Evolutionary conservation across 2,888 invertebrate genomes (phyloP), one percentile per base, ranked within the genome.

Genomic region (Limnephilus marmoratus): DNA sequence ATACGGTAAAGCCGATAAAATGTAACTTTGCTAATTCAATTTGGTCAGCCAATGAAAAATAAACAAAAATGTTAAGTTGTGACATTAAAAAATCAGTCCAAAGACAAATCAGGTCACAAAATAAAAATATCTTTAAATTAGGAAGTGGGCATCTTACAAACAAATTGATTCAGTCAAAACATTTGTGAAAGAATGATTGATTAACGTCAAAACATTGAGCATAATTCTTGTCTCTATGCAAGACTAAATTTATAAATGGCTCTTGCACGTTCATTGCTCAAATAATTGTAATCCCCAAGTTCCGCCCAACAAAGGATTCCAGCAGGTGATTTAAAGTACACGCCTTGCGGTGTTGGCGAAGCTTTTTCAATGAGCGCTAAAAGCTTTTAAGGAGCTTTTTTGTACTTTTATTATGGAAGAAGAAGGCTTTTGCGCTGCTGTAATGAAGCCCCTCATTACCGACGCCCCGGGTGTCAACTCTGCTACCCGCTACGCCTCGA

Each of bases 381-480:
- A 86, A 86, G 86, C 86, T 86, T 86, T 86, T 86, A 37, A 86
- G 86, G 86, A 45, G 45, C 45, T 86, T 86, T 86, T 86, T 45
- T 29, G 37, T 29, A 37, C 45, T 86, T 86, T 86, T 41, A 41
- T 45, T 18, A 45, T n/a, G 29, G 86, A 86, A 86, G 86, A 86
- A 68, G 7, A n/a, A 68, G 68, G 68, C 68, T 68, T 68, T 29
- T 45, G 41, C 45, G 13, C 45, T 24, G 45, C 45, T 86, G 86
- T 86, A 86, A 86, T 86, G 86, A 86, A 86, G 41, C 86, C 86
- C 45, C 86, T 86, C 86, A 86, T 86, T 86, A 86, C 86, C 86
- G 86, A 41, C 86, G 49, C 86, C 86, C 45, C 86, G 86, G 86
- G 86, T 49, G 86, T 86, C 86, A 86, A 45, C 68, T 24, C 86